Evolutionary conservation across 1,140 invertebrate species (phyloP).

Genomic region (Euura saliciscinereae): DNA sequence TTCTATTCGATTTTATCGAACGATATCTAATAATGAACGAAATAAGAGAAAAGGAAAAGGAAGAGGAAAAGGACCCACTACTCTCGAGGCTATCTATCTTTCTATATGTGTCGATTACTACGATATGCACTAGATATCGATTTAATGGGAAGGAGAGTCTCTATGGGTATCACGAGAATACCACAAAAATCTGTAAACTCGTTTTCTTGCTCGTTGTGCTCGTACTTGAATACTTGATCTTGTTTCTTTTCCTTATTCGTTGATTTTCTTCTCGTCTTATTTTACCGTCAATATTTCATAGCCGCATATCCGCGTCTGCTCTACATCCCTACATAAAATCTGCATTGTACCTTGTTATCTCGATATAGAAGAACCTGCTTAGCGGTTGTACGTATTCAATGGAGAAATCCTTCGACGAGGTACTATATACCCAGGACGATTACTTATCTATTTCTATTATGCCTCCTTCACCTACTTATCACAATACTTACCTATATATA

Average conservation of each 20-base stretch:
- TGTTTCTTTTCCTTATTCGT: not conserved
- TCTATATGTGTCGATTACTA: not conserved
- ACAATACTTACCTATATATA: too few species aligned
- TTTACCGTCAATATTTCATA: not conserved
- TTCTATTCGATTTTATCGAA: too few species aligned
- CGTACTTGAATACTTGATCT: too few species aligned
- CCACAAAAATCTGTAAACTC: not conserved
- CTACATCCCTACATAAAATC: not conserved
- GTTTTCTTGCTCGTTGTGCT: not conserved
- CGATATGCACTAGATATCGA: slow-evolving; percentile 44
- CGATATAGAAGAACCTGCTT: not conserved
- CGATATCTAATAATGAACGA: too few species aligned
- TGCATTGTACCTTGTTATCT: not conserved
- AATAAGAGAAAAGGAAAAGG: not conserved
- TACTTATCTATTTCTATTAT: too few species aligned
- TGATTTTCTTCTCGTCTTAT: too few species aligned
- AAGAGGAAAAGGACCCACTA: not conserved
- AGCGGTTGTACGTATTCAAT: not conserved
- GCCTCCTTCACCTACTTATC: too few species aligned
- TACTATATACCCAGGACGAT: not conserved
- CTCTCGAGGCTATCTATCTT: too few species aligned
- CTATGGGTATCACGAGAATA: too few species aligned
- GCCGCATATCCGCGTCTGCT: not conserved
- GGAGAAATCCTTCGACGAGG: not conserved
- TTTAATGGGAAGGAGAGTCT: slow-evolving; percentile 27